Conservation (phyloP, 1,140 invertebrate genomes). For the Micrasema longulum region DNA sequence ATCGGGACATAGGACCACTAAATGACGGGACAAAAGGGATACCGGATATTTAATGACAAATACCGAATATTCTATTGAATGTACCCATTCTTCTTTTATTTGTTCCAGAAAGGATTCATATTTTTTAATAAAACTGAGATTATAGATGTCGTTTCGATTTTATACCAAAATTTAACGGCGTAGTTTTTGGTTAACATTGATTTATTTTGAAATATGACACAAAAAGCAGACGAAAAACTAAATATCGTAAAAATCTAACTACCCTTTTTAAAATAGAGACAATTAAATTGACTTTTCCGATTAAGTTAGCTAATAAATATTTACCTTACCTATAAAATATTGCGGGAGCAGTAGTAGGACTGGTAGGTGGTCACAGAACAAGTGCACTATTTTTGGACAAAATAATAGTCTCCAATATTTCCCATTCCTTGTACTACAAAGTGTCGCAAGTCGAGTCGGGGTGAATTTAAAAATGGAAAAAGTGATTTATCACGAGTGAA, state of each 20-base stretch:
- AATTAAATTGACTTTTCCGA: too few relatives aligned
- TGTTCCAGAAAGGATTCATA: constrained; percentile 24
- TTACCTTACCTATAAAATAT: too few relatives aligned
- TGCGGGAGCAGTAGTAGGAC: too few relatives aligned
- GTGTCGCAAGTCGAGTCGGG: neutral
- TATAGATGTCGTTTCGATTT: too few relatives aligned
- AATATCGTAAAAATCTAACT: too few relatives aligned
- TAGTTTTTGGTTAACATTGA: too few relatives aligned
- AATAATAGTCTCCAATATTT: neutral
- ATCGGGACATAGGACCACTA: constrained; percentile 31
- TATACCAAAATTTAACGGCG: too few relatives aligned
- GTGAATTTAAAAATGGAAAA: neutral
- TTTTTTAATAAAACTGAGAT: neutral
- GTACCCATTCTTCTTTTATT: constrained; percentile 6
- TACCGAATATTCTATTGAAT: constrained; percentile 27
- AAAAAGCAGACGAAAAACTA: too few relatives aligned
- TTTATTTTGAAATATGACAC: too few relatives aligned
- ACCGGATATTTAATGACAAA: constrained; percentile 34
- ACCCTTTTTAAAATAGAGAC: too few relatives aligned
- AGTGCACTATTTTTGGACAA: constrained; percentile 6
- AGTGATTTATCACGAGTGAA: constrained; percentile 47
- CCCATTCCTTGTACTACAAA: neutral
- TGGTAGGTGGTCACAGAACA: neutral
- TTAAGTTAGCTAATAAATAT: too few relatives aligned
- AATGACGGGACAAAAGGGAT: constrained; percentile 37